These are phyloP conservation scores for Anseranas semipalmata DNA, from an alignment of 2,113 vertebrate species.

Conservation along the genomic window DNA sequence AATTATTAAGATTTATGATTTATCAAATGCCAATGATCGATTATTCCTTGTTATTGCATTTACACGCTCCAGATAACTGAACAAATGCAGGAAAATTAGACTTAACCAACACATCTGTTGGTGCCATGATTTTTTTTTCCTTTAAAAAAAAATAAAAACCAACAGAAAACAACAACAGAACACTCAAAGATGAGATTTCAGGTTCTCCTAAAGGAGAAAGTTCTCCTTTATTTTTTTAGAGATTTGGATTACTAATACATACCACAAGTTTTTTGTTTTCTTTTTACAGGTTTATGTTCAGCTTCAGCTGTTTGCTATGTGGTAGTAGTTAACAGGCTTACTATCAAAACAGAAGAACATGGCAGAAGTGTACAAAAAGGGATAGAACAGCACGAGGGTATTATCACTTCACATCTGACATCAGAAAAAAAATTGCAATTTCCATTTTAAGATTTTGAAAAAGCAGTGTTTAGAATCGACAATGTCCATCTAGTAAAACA, in stretches of 20 bases:
- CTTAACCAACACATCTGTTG: not conserved
- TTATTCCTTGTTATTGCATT: not conserved
- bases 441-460: not conserved
- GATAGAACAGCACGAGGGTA: not conserved
- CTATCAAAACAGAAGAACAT: not conserved
- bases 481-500: not conserved
- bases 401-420: not conserved
- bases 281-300: not conserved
- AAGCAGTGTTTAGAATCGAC: not conserved
- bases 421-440: not conserved
- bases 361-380: not conserved
- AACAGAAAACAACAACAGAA: too few relatives aligned
- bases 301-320: not conserved
- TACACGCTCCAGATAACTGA: not conserved
- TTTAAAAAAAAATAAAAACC: too few relatives aligned
- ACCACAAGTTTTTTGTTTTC: fast-evolving
- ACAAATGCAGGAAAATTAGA: not conserved
- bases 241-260: not conserved
- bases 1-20: not conserved
- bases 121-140: not conserved
- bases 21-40: not conserved
- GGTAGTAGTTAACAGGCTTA: not conserved
- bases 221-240: not conserved
- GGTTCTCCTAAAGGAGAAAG: not conserved
- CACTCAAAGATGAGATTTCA: not conserved